Conservation (phyloP, 2,113 vertebrate species). For the Lutjanus erythropterus region DNA sequence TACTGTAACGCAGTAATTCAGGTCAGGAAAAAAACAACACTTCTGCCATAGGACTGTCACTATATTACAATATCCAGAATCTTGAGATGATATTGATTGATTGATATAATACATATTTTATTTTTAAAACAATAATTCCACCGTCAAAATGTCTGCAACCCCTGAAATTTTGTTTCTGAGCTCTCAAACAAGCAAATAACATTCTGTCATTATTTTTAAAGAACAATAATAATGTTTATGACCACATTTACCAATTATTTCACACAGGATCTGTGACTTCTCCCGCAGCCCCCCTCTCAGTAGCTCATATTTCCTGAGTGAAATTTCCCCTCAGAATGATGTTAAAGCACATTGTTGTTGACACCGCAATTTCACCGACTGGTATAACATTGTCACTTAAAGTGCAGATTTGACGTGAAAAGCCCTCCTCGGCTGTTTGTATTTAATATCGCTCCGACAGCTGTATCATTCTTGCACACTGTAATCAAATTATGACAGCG, state of each 20-base stretch:
- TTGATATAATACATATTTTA: too few relatives aligned
- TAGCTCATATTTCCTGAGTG: conserved; percentile 63
- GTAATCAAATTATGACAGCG: conserved; percentile 82
- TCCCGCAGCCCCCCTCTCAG: conserved; percentile 1
- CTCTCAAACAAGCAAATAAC: conserved; percentile 21
- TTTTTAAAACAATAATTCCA: background rate
- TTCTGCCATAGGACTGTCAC: too few relatives aligned
- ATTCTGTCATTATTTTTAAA: conserved; percentile 34
- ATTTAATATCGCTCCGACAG: conserved; percentile 79
- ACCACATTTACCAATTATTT: conserved; percentile 29
- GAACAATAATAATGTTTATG: conserved; percentile 46
- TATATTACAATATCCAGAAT: too few relatives aligned
- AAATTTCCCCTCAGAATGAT: conserved; percentile 67
- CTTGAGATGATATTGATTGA: too few relatives aligned
- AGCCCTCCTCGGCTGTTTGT: conserved; percentile 63
- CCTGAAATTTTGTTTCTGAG: background rate
- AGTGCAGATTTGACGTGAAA: conserved; percentile 76
- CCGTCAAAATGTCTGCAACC: background rate
- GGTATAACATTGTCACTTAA: conserved; percentile 76
- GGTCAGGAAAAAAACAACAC: too few relatives aligned
- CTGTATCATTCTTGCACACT: conserved; percentile 77
- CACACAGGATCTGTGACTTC: background rate
- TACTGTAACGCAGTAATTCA: too few relatives aligned
- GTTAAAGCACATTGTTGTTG: conserved; percentile 74
- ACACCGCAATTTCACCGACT: conserved; percentile 74